A percentile compares a stretch with the other conserved stretches of the same genome.
Conservation (phyloP, 2,113 vertebrate species). For the Emydocephalus ijimae region DNA sequence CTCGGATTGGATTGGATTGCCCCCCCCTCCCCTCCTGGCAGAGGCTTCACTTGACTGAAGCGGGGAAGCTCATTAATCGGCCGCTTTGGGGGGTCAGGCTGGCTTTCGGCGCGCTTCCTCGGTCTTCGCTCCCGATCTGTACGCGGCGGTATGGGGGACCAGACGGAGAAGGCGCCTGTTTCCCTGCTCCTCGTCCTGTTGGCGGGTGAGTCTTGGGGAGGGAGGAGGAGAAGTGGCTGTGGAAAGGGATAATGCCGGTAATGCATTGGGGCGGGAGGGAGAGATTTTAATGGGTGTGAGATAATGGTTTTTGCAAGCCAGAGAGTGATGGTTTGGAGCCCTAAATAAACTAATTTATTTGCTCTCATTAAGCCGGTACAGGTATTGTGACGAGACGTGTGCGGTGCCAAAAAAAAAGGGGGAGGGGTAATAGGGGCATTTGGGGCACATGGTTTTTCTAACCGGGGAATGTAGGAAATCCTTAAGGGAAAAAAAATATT, state of each 20-base stretch:
- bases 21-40: not conserved
- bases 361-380: too few relatives aligned
- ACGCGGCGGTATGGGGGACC: constrained; percentile 62
- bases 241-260: not conserved
- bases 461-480: not conserved
- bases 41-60: not conserved
- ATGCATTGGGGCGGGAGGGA: not conserved
- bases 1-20: not conserved
- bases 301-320: too few relatives aligned
- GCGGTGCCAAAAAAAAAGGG: not conserved
- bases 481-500: not conserved
- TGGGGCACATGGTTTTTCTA: not conserved
- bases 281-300: constrained; percentile 7
- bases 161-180: constrained; percentile 53
- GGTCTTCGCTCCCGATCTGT: not conserved
- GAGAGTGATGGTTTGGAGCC: not conserved
- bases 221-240: not conserved
- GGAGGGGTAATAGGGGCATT: not conserved
- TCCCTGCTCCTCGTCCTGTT: constrained; percentile 36
- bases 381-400: not conserved
- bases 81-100: constrained; percentile 3
- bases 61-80: not conserved
- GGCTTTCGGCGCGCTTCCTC: constrained; percentile 6
- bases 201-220: constrained; percentile 56
- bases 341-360: not conserved